Conservation (phyloP, 53 echinoderm and acorn worm genomes). For the Glandiceps talaboti region DNA sequence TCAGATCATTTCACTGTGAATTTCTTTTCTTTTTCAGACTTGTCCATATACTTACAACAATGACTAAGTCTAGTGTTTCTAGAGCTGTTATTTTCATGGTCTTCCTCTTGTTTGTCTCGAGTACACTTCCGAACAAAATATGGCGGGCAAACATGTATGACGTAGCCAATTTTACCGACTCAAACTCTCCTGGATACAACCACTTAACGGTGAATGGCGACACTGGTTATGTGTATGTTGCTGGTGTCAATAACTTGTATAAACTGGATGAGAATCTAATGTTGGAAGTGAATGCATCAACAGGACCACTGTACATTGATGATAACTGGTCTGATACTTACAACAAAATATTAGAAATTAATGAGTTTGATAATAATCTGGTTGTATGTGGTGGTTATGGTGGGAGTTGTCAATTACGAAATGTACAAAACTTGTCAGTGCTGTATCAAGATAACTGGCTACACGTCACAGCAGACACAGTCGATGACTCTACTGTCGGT, state of each 20-base stretch:
- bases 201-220: conserved; percentile 2
- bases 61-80: too few relatives aligned
- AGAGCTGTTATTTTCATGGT: too few relatives aligned
- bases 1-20: too few relatives aligned
- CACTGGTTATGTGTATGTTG: conserved; percentile 21
- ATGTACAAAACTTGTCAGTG: conserved; percentile 6
- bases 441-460: neutral
- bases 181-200: conserved; percentile 14
- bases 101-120: too few relatives aligned
- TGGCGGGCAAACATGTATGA: neutral
- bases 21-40: too few relatives aligned
- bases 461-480: neutral
- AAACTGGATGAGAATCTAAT: conserved; percentile 9
- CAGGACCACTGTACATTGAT: neutral
- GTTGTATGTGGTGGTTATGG: conserved; percentile 20
- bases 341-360: conserved; percentile 9
- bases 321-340: neutral
- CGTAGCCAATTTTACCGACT: neutral
- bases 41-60: too few relatives aligned
- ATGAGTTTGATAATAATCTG: conserved; percentile 5
- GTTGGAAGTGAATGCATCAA: neutral
- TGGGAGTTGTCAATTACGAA: conserved; percentile 15
- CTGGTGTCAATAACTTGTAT: conserved; percentile 6
- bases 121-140: too few relatives aligned
- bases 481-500: neutral